Evolutionary conservation across 1,140 invertebrate genomes (phyloP).

Genomic region (Rhysida immarginata): DNA sequence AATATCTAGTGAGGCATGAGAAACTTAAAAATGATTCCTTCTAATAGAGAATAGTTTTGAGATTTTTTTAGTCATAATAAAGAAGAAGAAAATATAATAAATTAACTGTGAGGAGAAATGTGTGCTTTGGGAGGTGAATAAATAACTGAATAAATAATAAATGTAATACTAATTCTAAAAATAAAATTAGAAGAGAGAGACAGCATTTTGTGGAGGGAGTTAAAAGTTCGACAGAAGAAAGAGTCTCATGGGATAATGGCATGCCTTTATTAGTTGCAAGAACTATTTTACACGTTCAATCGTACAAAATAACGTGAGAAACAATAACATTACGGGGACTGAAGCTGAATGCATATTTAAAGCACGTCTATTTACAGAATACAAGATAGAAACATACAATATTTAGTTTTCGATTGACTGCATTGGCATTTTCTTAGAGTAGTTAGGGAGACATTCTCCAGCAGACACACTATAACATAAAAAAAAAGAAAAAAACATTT

Average conservation of each 20-base stretch:
- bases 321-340: neutral
- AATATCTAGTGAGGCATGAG: too few relatives aligned
- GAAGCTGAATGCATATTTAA: neutral
- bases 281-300: conserved; percentile 1
- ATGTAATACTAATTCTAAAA: too few relatives aligned
- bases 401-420: neutral
- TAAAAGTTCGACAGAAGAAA: too few relatives aligned
- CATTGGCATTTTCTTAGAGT: neutral
- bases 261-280: conserved; percentile 5
- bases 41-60: too few relatives aligned
- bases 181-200: too few relatives aligned
- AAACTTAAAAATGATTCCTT: too few relatives aligned
- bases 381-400: conserved; percentile 3
- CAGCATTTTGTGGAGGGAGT: too few relatives aligned
- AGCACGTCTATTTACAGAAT: conserved; percentile 7
- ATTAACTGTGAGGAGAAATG: too few relatives aligned
- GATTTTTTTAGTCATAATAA: too few relatives aligned
- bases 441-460: neutral
- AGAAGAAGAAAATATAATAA: too few relatives aligned
- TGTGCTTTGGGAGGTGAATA: too few relatives aligned
- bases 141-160: too few relatives aligned
- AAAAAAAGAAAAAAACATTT: neutral
- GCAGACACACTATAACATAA: neutral
- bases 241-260: neutral
- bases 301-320: conserved; percentile 6